Percentiles rank a stretch among this genome's conserved stretches.
Conservation (phyloP, 2,113 vertebrate species). For the Sinocyclocheilus maitianheensis region DNA sequence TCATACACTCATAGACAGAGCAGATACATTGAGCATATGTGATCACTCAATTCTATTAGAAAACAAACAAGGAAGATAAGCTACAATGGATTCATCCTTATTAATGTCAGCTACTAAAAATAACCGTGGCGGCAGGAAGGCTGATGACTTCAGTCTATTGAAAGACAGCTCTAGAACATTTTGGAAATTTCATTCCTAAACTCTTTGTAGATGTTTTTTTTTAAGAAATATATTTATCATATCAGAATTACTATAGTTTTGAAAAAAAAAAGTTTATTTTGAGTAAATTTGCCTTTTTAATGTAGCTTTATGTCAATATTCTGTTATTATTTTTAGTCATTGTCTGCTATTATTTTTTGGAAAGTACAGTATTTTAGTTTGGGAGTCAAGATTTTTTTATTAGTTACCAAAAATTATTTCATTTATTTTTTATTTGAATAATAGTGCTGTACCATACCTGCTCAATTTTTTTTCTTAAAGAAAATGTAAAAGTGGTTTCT, state of each 20-base stretch:
- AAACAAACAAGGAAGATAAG: conserved; percentile 31
- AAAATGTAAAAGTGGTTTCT: not conserved
- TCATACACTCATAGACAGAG: conserved; percentile 47
- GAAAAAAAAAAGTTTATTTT: not conserved
- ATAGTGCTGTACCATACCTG: not conserved
- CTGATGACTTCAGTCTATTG: conserved; percentile 3
- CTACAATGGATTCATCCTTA: conserved; percentile 30
- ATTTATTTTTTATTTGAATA: too few species aligned
- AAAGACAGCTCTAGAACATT: not conserved
- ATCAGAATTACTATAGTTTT: not conserved
- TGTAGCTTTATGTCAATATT: too few species aligned
- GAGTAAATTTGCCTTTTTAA: not conserved
- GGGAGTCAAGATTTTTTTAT: not conserved
- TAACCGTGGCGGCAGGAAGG: not conserved
- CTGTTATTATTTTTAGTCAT: not conserved
- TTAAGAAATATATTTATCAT: not conserved
- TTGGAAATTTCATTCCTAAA: not conserved
- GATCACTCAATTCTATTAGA: conserved; percentile 24
- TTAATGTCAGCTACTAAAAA: conserved; percentile 38
- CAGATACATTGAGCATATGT: conserved; percentile 23
- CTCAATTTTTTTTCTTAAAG: not conserved
- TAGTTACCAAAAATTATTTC: too few species aligned
- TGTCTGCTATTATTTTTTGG: not conserved
- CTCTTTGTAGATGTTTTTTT: not conserved
- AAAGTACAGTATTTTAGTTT: too few species aligned